Conservation (phyloP, 2,888 invertebrate genomes). For the Caenorhabditis panamensis region DNA sequence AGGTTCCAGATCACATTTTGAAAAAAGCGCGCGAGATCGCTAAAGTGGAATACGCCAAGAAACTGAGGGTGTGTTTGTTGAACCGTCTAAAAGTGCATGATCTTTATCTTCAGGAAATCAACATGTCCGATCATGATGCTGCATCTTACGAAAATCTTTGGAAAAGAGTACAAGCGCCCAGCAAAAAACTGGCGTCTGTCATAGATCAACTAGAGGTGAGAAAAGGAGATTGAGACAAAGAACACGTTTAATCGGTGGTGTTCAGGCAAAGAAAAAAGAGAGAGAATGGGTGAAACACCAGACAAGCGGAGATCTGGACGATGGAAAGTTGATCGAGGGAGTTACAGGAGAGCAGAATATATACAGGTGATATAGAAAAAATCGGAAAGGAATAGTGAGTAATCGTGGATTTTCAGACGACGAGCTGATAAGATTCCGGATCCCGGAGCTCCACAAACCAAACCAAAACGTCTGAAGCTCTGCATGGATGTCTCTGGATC, state of each 20-base stretch:
- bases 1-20: constrained; percentile 90
- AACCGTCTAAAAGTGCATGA: neutral
- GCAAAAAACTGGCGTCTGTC: constrained; percentile 90
- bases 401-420: constrained; percentile 61
- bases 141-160: constrained; percentile 90
- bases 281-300: constrained; percentile 95
- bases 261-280: constrained; percentile 88
- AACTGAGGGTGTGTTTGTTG: constrained; percentile 69
- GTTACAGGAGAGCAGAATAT: constrained; percentile 93
- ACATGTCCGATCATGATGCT: constrained; percentile 95
- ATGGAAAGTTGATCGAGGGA: constrained; percentile 93
- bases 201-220: constrained; percentile 87
- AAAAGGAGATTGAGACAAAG: neutral
- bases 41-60: constrained; percentile 84
- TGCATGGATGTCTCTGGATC: constrained; percentile 93
- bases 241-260: neutral
- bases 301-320: constrained; percentile 95
- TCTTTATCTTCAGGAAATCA: constrained; percentile 87
- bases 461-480: constrained; percentile 87
- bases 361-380: no score
- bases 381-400: no score
- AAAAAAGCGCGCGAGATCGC: constrained; percentile 95
- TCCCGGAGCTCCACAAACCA: constrained; percentile 88
- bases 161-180: constrained; percentile 86
- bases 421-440: constrained; percentile 79